phyloP scores from a whole-genome alignment of 2,113 vertebrate genomes.

The Danio rerio region DNA sequence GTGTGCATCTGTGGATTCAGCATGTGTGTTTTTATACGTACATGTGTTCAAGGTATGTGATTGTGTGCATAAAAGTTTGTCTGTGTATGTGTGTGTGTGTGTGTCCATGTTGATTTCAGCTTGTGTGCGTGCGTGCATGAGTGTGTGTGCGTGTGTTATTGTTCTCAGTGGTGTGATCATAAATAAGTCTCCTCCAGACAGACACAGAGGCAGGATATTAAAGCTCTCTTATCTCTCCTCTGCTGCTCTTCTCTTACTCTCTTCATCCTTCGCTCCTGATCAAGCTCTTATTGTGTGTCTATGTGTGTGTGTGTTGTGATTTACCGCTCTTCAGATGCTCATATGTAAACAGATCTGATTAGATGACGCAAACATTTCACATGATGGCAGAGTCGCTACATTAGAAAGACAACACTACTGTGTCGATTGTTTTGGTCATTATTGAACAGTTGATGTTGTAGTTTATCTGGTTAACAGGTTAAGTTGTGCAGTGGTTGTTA shows the following conservation, averaged over 20 bases:
- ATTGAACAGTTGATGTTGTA: too few species aligned
- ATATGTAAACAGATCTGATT: conserved; percentile 20
- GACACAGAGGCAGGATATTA: conserved; percentile 42
- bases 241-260: neutral
- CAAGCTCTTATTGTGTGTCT: neutral
- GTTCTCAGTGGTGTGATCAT: neutral
- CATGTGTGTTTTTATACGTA: too few species aligned
- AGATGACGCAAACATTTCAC: neutral
- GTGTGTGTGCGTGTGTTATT: neutral
- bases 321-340: neutral
- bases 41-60: too few species aligned
- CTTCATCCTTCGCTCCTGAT: neutral
- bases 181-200: conserved; percentile 3
- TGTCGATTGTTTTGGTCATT: too few species aligned
- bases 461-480: too few species aligned
- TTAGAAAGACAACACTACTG: too few species aligned
- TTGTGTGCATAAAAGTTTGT: too few species aligned
- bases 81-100: too few species aligned
- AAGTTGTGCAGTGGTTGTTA: too few species aligned
- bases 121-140: neutral
- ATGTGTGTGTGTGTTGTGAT: neutral
- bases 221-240: conserved; percentile 45
- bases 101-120: neutral
- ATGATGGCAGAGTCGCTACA: too few species aligned
- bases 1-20: too few species aligned